These are phyloP conservation scores for Paracentrotus lividus DNA, from an alignment of 53 echinoderm and acorn worm species.

Conservation along the genomic window DNA sequence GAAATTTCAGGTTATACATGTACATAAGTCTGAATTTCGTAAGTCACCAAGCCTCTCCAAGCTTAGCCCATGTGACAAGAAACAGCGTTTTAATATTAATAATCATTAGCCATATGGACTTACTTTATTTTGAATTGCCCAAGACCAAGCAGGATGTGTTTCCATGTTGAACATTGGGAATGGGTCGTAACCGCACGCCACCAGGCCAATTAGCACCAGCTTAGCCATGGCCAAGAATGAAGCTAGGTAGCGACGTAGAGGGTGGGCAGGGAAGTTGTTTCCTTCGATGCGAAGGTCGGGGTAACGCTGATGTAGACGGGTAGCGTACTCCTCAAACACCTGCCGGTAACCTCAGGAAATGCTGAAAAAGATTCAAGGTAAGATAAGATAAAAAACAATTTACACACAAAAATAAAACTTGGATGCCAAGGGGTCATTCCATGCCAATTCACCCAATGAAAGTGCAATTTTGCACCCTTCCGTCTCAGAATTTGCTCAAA, in stretches of 20 bases:
- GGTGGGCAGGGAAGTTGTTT: slow-evolving; percentile 91
- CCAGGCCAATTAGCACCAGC: slow-evolving; percentile 80
- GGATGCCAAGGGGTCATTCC: no score
- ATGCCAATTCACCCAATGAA: no score
- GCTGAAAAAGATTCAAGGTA: slow-evolving; percentile 61
- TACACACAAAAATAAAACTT: no score
- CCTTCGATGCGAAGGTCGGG: slow-evolving; percentile 93
- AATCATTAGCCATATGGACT: no score
- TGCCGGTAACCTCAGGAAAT: slow-evolving; percentile 99
- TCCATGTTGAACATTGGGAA: slow-evolving; percentile 85
- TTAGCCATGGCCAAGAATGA: slow-evolving; percentile 82
- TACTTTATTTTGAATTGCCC: slow-evolving; percentile 98
- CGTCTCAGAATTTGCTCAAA: no score
- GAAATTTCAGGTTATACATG: no score
- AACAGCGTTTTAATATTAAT: no score
- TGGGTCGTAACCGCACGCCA: slow-evolving; percentile 90
- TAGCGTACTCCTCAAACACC: slow-evolving; percentile 95
- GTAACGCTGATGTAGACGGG: slow-evolving; percentile 89
- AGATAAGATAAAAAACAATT: neutral
- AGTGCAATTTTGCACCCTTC: no score
- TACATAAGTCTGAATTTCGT: no score
- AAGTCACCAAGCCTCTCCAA: no score
- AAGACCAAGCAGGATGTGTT: slow-evolving; percentile 86
- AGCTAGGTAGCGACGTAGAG: slow-evolving; percentile 86
- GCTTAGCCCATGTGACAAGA: no score